Percentiles rank a stretch among this genome's conserved stretches.
These are phyloP conservation scores for Drosophila insularis DNA, from an alignment of 1,140 invertebrate genomes.

Conservation along the genomic window DNA sequence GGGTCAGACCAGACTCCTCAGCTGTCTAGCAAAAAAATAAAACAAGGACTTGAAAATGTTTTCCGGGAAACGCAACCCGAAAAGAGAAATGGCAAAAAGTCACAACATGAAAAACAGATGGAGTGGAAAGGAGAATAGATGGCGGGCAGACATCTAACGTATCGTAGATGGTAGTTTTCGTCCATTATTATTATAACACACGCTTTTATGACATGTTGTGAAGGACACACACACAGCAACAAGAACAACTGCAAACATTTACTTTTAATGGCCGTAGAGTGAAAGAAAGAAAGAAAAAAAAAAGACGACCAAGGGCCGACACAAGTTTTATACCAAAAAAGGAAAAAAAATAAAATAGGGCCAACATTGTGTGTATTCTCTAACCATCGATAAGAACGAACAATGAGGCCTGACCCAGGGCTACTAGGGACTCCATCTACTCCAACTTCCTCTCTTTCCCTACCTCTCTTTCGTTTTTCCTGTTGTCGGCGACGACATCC, in stretches of 20 bases:
- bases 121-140: neutral
- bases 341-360: constrained; percentile 25
- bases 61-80: neutral
- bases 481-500: constrained; percentile 59
- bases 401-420: constrained; percentile 46
- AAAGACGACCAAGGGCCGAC: constrained; percentile 33
- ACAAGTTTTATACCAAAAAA: constrained; percentile 30
- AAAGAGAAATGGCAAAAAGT: neutral
- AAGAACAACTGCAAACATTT: constrained; percentile 43
- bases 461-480: neutral
- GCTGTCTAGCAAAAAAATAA: neutral
- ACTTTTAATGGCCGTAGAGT: constrained; percentile 32
- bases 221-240: constrained; percentile 51
- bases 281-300: constrained; percentile 28
- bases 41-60: neutral
- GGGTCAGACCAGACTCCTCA: constrained; percentile 10
- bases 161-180: neutral
- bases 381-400: constrained; percentile 49
- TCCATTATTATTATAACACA: constrained; percentile 20
- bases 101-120: neutral
- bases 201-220: constrained; percentile 60
- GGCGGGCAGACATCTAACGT: constrained; percentile 3
- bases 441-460: neutral
- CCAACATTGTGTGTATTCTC: neutral
- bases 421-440: constrained; percentile 8